Evolutionary conservation across 2,888 invertebrate genomes (phyloP).

Genomic region (Allolobophora icterica): DNA sequence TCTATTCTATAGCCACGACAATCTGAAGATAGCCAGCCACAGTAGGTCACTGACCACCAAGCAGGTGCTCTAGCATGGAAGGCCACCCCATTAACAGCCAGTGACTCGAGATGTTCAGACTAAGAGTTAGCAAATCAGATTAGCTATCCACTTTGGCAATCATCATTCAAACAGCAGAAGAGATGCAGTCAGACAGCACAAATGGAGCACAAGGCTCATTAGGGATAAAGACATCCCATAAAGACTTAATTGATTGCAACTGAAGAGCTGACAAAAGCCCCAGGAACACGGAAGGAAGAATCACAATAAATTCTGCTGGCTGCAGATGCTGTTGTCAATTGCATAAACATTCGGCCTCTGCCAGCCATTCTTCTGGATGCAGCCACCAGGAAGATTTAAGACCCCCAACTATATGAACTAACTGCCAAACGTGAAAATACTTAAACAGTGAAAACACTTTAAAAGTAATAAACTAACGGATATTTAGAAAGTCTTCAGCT

Average conservation of each 20-base stretch:
- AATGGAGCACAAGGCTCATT: background rate
- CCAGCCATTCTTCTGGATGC: background rate
- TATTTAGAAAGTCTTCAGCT: conserved; percentile 8
- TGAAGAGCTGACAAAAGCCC: background rate
- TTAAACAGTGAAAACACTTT: background rate
- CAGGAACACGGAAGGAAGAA: background rate
- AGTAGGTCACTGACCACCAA: background rate
- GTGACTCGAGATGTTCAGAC: background rate
- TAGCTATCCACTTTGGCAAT: background rate
- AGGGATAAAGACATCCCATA: conserved; percentile 9
- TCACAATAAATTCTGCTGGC: background rate
- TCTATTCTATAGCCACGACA: background rate
- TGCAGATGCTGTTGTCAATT: conserved; percentile 10
- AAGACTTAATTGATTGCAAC: conserved; percentile 17
- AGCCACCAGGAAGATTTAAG: conserved; percentile 9
- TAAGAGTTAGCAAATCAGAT: background rate
- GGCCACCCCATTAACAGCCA: background rate
- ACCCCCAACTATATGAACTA: background rate
- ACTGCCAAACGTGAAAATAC: background rate
- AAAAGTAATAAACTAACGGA: background rate
- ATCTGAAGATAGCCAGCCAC: background rate
- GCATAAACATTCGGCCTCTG: background rate
- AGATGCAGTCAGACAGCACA: background rate
- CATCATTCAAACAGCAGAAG: background rate
- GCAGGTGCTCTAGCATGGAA: background rate